These are phyloP conservation scores for Vidua chalybeata DNA, from an alignment of 2,113 vertebrate species.

Conservation along the genomic window DNA sequence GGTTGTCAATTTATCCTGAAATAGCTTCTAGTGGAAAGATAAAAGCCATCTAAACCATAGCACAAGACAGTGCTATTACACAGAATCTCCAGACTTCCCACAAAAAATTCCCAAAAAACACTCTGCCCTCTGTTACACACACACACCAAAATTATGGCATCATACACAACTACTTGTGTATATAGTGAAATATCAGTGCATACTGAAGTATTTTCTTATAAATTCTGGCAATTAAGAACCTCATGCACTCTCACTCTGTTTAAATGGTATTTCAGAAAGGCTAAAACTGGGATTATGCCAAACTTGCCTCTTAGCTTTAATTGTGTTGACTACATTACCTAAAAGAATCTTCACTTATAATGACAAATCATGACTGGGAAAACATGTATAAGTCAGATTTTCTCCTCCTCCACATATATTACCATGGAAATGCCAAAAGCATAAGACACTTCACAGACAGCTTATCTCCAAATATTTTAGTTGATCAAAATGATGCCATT, in stretches of 20 bases:
- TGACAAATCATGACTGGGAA: neutral
- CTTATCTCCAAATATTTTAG: neutral
- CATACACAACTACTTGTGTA: neutral
- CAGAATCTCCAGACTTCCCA: neutral
- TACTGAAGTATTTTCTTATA: neutral
- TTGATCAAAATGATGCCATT: neutral
- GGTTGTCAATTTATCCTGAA: slow-evolving; percentile 55
- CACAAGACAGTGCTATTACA: neutral
- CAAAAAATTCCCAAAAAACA: neutral
- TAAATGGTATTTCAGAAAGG: neutral
- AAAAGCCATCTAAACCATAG: slow-evolving; percentile 23
- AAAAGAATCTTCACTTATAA: neutral
- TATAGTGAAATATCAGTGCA: neutral
- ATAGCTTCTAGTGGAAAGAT: slow-evolving; percentile 38
- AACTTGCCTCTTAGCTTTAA: neutral
- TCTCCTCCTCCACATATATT: neutral
- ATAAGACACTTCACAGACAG: neutral
- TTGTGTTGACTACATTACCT: neutral
- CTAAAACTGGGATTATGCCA: neutral
- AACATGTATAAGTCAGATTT: neutral
- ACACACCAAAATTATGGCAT: neutral
- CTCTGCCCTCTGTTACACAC: neutral
- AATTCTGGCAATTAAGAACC: neutral
- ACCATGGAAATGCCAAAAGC: neutral
- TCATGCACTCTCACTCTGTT: neutral